Base-by-base conservation (phyloP, 1,140 invertebrate species). In the Xylocopa sonorina region DNA sequence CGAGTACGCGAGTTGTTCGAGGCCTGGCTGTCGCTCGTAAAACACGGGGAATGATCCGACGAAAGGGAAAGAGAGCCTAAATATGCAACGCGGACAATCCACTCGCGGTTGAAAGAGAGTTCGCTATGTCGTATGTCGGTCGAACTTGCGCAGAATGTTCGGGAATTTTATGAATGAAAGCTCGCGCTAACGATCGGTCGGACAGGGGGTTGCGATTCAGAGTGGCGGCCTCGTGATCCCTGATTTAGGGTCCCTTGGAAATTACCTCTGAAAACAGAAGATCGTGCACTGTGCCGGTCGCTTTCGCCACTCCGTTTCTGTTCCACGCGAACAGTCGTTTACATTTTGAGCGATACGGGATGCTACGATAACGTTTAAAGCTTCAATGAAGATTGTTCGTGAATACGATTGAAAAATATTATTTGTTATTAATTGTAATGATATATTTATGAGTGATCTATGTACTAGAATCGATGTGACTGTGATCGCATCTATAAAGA, bases 141-240 rank as follows among this genome's bases (percentile, higher is more conserved):
- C 68, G 48, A 74, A 74, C 77, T 74, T 74, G 77, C 77, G 60
- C 77, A 79, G 50, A 79, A 16, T 57, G 77, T 48, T 62, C 29
- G 55, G 18, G 71, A 53, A 62, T 82, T 82, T 81, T 80, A 83
- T 78, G 76, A 75, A 84, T 82, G 80, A 75, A 81, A 85, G 81
- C 82, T 81, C 21, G 53, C 12, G 66, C 46, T 41, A 69, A 58
- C 66, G 53, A 69, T 71, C 53, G 34, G n/a, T 21, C 62, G 16
- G 46, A 32, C 48, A 10, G 16, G 0, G 34, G 1, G 43, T 75
- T 57, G 51, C n/a, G 51, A 38, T 71, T 72, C 38, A 18, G 27
- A 12, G 34, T n/a, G 24, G 21, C 14, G 9, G 18, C 6, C 27
- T 12, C 2, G 27, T 16, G 16, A 18, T 16, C 16, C 16, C 2